Conservation (phyloP, 1,140 invertebrate genomes). For the Drosophila gunungcola region DNA sequence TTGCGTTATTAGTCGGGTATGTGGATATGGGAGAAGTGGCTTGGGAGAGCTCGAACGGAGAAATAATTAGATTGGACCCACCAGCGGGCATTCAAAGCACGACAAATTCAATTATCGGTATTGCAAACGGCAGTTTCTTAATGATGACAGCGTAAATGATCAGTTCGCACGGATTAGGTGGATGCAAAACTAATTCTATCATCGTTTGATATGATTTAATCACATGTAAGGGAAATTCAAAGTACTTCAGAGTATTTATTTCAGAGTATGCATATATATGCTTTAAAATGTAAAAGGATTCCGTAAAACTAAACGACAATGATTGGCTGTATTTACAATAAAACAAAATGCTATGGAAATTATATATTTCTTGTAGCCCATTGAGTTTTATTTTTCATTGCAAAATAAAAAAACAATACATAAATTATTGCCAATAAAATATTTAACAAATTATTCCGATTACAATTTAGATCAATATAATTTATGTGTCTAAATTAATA, state of each 20-base stretch:
- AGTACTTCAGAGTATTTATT: background rate
- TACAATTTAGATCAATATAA: background rate
- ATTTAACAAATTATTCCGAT: background rate
- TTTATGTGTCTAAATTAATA: background rate
- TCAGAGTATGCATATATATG: no score
- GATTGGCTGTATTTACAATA: no score
- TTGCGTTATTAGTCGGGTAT: slow-evolving; percentile 27
- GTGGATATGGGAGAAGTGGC: background rate
- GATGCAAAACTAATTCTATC: background rate
- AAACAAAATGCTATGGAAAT: no score
- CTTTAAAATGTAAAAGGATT: no score
- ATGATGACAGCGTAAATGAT: slow-evolving; percentile 5
- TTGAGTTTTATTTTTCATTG: no score
- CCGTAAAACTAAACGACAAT: no score
- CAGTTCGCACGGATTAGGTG: background rate
- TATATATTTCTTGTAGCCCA: no score
- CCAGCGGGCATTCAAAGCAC: slow-evolving; percentile 27
- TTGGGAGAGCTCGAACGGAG: slow-evolving; percentile 2
- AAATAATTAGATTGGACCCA: slow-evolving; percentile 47
- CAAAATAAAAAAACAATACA: no score
- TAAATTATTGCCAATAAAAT: no score
- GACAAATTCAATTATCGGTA: slow-evolving; percentile 44
- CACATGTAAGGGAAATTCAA: background rate
- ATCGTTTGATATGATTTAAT: slow-evolving; percentile 3
- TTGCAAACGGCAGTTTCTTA: background rate